A percentile compares a stretch with the other conserved stretches of the same genome.
Conservation (phyloP, 2,113 vertebrate species). For the Pristiophorus japonicus region DNA sequence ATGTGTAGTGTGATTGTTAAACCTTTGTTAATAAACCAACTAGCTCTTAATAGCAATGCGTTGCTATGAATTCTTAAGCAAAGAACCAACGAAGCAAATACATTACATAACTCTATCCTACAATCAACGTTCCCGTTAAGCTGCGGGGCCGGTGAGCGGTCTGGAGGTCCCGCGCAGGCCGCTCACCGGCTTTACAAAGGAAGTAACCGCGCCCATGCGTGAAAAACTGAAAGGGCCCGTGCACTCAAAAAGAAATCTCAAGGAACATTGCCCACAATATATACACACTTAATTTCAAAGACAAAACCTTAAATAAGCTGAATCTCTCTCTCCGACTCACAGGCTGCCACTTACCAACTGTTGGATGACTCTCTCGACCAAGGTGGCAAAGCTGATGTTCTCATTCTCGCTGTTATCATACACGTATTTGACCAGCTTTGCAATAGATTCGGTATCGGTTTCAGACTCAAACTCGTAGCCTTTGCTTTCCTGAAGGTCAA, state of each 20-base stretch:
- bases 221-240: too few species aligned
- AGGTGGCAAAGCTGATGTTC: slow-evolving; percentile 36
- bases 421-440: slow-evolving; percentile 37
- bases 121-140: too few species aligned
- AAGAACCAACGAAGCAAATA: too few species aligned
- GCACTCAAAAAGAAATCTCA: too few species aligned
- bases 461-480: slow-evolving; percentile 39
- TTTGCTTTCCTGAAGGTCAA: slow-evolving; percentile 35
- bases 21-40: too few species aligned
- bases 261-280: background rate
- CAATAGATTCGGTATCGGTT: slow-evolving; percentile 35
- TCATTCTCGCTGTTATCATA: slow-evolving; percentile 38
- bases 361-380: slow-evolving; percentile 39
- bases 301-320: background rate
- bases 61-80: too few species aligned
- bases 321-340: background rate
- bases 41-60: too few species aligned
- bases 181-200: too few species aligned
- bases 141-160: too few species aligned
- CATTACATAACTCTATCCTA: background rate
- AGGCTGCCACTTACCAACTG: slow-evolving; percentile 28
- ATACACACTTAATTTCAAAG: background rate
- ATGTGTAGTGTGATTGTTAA: too few species aligned
- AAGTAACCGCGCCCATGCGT: too few species aligned
- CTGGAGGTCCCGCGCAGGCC: too few species aligned